phyloP scores from a whole-genome alignment of 2,888 invertebrate species.

The Drosophila yooni region DNA sequence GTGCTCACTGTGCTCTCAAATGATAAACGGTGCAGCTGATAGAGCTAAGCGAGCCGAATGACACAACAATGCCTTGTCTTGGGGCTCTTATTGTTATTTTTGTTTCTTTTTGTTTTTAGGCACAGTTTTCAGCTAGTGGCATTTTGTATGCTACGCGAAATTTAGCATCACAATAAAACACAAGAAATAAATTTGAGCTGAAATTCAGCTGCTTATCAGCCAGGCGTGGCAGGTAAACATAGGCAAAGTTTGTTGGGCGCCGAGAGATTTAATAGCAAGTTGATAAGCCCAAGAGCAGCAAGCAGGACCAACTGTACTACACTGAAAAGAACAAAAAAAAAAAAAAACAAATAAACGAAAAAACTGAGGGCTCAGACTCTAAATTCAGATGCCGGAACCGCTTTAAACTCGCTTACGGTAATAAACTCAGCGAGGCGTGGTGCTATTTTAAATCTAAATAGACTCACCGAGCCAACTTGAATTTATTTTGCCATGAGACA shows the following conservation, averaged over 20 bases:
- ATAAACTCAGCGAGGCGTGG: conserved; percentile 71
- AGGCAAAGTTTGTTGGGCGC: conserved; percentile 38
- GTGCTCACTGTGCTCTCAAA: conserved; percentile 32
- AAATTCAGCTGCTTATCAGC: conserved; percentile 72
- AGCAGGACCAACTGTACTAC: not conserved
- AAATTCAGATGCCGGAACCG: conserved; percentile 29
- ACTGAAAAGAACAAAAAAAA: not conserved
- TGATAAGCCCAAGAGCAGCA: conserved; percentile 62
- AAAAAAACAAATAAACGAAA: not conserved
- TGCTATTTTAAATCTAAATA: conserved; percentile 77
- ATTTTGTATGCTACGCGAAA: conserved; percentile 68
- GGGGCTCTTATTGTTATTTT: conserved; percentile 5
- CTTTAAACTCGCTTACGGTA: conserved; percentile 75
- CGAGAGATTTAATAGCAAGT: conserved; percentile 75
- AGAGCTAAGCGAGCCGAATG: conserved; percentile 60
- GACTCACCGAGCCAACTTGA: conserved; percentile 65
- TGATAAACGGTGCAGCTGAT: conserved; percentile 73
- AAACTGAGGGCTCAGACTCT: not conserved
- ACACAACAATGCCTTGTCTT: conserved; percentile 30
- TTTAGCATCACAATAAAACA: conserved; percentile 78
- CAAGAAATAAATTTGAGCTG: conserved; percentile 76
- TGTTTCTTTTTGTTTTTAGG: not conserved
- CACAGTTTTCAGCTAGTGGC: conserved; percentile 33
- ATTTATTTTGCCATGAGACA: conserved; percentile 58
- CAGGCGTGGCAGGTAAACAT: conserved; percentile 54